Evolutionary conservation across 2,113 vertebrate species (phyloP), one percentile per base, ranked within the genome.

Genomic region (Sylvilagus bachmani): DNA sequence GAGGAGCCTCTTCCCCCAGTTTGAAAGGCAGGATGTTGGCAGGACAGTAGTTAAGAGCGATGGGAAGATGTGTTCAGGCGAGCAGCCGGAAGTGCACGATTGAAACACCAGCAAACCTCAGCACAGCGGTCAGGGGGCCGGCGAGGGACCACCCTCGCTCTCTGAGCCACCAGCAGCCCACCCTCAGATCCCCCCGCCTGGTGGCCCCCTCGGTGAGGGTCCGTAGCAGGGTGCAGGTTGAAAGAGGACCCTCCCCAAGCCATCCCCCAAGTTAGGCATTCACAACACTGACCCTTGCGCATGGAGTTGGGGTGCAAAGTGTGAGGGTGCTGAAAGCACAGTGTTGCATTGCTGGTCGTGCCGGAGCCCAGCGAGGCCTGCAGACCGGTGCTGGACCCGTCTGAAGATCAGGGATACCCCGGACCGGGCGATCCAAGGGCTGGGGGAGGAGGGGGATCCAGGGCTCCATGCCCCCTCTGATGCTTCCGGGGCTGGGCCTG

Each of bases 91-190:
- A 5, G 31, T 44, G 38, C 1, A 0, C 0, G 10, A 19, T 1
- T 8, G 24, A 29, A 53, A 3, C 31, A 0, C 1, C 11, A 0
- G n/a, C 27, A 8, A 21, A 0, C 1, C 0, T 31, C 6, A 2
- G 29, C 16, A 29, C 36, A 1, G 9, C 0, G 13, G 36, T 19
- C 14, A 5, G 19, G 29, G 31, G 16, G 3, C 29, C 53, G 13
- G 9, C 24, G 8, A 1, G 1, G 3, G 14, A 1, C 5, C 4
- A 66, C 13, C 1, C n/a, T 22, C 25, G 8, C 81, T 36, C 80
- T 8, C 17, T 27, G 22, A n/a, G 49, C 33, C 19, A 0, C 55
- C 4, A 3, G 6, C 3, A 0, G 33, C 36, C n/a, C 49, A 19
- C 9, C 17, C 51, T 33, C 33, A 1, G 4, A 5, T 33, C 21